phyloP scores from a whole-genome alignment of 2,888 invertebrate species.

The Thera britannica region DNA sequence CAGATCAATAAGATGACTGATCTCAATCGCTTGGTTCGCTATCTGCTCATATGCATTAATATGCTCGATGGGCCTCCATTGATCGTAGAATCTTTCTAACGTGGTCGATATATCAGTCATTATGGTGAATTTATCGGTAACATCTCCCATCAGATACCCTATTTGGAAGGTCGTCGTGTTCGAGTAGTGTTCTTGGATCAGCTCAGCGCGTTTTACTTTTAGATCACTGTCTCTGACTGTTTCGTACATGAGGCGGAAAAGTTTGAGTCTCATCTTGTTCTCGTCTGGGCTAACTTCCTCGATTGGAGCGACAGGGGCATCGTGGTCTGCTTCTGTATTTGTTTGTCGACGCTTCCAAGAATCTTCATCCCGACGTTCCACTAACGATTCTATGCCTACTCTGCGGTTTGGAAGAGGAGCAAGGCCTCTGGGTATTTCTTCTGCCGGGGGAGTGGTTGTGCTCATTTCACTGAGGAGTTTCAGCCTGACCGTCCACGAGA shows the following conservation, averaged over 20 bases:
- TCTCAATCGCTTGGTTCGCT: slow-evolving; percentile 66
- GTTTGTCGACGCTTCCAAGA: not conserved
- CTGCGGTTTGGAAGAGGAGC: not conserved
- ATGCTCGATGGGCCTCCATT: slow-evolving; percentile 74
- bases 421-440: not conserved
- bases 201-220: slow-evolving; percentile 63
- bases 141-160: slow-evolving; percentile 63
- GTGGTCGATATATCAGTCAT: slow-evolving; percentile 63
- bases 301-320: not conserved
- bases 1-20: slow-evolving; percentile 62
- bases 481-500: not conserved
- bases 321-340: not conserved
- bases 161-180: slow-evolving; percentile 63
- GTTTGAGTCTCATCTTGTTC: slow-evolving; percentile 63
- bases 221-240: slow-evolving; percentile 65
- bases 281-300: slow-evolving; percentile 49
- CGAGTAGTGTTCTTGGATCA: slow-evolving; percentile 55
- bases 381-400: not conserved
- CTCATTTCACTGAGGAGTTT: slow-evolving; percentile 1
- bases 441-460: not conserved
- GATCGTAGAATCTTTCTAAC: slow-evolving; percentile 50
- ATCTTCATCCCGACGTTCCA: not conserved
- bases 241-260: slow-evolving; percentile 72
- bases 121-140: slow-evolving; percentile 59
- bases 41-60: slow-evolving; percentile 74